These are phyloP conservation scores for Eurois occulta DNA, from an alignment of 2,888 invertebrate species.

Conservation along the genomic window DNA sequence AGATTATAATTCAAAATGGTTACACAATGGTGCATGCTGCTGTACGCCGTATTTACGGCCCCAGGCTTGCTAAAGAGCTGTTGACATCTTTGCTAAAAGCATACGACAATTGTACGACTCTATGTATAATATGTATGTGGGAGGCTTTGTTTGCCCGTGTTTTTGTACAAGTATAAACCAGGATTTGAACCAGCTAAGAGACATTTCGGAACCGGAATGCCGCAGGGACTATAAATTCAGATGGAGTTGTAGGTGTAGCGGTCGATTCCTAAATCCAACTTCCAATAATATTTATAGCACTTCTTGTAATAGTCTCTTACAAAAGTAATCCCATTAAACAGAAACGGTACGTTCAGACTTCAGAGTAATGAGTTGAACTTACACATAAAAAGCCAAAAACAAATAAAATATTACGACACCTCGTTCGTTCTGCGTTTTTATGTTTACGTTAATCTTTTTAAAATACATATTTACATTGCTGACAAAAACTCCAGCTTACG, in stretches of 20 bases:
- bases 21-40: slow-evolving; percentile 54
- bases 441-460: slow-evolving; percentile 23
- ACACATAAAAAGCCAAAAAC: slow-evolving; percentile 23
- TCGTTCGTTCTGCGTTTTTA: slow-evolving; percentile 26
- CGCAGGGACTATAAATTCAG: slow-evolving; percentile 28
- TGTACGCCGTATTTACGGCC: slow-evolving; percentile 44
- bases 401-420: slow-evolving; percentile 37
- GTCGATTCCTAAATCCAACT: slow-evolving; percentile 21
- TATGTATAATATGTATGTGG: slow-evolving; percentile 39
- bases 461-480: slow-evolving; percentile 18
- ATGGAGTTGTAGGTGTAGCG: slow-evolving; percentile 35
- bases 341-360: slow-evolving; percentile 15
- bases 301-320: slow-evolving; percentile 14
- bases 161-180: slow-evolving; percentile 29
- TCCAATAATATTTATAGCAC: slow-evolving; percentile 46
- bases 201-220: slow-evolving; percentile 39
- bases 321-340: slow-evolving; percentile 32
- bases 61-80: slow-evolving; percentile 55
- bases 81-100: slow-evolving; percentile 65
- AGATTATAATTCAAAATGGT: slow-evolving; percentile 58
- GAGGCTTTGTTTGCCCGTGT: slow-evolving; percentile 39
- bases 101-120: slow-evolving; percentile 45
- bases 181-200: slow-evolving; percentile 32
- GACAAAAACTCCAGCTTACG: slow-evolving; percentile 25
- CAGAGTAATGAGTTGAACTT: slow-evolving; percentile 34